Evolutionary conservation across 2,888 invertebrate genomes (phyloP), one percentile per base, ranked within the genome.

Genomic region (Elaeidobius kamerunicus): DNA sequence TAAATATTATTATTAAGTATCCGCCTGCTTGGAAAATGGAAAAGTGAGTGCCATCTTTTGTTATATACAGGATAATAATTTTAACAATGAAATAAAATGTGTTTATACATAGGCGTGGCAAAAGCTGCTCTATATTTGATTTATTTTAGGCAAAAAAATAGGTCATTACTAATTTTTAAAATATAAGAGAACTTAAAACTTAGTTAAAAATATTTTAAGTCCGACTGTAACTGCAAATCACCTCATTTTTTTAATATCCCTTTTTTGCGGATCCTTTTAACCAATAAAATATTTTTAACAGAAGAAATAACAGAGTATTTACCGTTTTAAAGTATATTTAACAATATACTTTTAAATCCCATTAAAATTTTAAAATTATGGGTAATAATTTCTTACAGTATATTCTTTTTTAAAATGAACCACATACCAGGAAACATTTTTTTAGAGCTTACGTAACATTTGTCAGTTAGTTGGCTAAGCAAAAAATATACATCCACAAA

Each of bases 401-500:
- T n/a, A n/a, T n/a, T n/a, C n/a, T n/a, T n/a, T n/a, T n/a, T n/a
- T n/a, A n/a, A n/a, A n/a, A n/a, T n/a, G n/a, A n/a, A n/a, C n/a
- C n/a, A n/a, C n/a, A n/a, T n/a, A n/a, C n/a, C n/a, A n/a, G n/a
- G n/a, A n/a, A n/a, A n/a, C n/a, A n/a, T n/a, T n/a, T n/a, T n/a
- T n/a, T n/a, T n/a, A n/a, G n/a, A n/a, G n/a, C n/a, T n/a, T n/a
- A n/a, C n/a, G n/a, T n/a, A n/a, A n/a, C n/a, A n/a, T n/a, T n/a
- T n/a, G n/a, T n/a, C n/a, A n/a, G n/a, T n/a, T n/a, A n/a, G n/a
- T n/a, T n/a, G n/a, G n/a, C n/a, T n/a, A n/a, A n/a, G n/a, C 23
- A 23, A 23, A 23, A 23, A 23, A 23, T 23, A 23, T 23, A 9
- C 23, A 23, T 4, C 23, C 9, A 6, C 23, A 4, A 23, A 69